phyloP scores from a whole-genome alignment of 2,888 invertebrate genomes.

The Choreutis nemorana region DNA sequence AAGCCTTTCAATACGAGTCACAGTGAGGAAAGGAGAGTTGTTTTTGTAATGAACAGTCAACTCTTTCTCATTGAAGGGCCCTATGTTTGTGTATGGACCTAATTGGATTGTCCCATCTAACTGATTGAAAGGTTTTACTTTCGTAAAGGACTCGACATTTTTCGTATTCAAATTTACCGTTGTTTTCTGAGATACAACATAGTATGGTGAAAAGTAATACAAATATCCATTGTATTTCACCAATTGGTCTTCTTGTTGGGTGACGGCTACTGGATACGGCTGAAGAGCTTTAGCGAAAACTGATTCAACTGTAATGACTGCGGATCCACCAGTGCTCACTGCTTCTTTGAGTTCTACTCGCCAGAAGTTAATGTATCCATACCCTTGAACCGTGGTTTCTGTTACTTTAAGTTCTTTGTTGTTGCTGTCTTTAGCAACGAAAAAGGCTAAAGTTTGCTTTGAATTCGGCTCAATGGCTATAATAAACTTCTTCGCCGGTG shows the following conservation, averaged over 20 bases:
- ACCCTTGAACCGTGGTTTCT: conserved; percentile 59
- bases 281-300: conserved; percentile 78
- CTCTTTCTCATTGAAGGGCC: conserved; percentile 67
- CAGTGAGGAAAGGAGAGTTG: conserved; percentile 95
- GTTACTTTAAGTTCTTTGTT: conserved; percentile 66
- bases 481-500: conserved; percentile 73
- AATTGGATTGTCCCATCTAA: conserved; percentile 84
- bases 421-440: conserved; percentile 72
- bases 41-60: conserved; percentile 93
- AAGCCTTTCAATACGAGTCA: conserved; percentile 82
- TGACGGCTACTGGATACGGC: conserved; percentile 88
- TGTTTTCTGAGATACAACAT: conserved; percentile 81
- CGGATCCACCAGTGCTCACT: conserved; percentile 65
- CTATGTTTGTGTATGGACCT: conserved; percentile 85
- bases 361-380: conserved; percentile 58
- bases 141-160: conserved; percentile 83
- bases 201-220: conserved; percentile 86
- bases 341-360: conserved; percentile 69
- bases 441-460: conserved; percentile 73
- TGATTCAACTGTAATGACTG: conserved; percentile 72
- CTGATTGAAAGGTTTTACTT: conserved; percentile 80
- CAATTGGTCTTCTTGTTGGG: conserved; percentile 93
- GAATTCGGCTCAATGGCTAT: conserved; percentile 73
- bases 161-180: conserved; percentile 79
- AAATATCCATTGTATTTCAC: conserved; percentile 87